phyloP scores from a whole-genome alignment of 2,888 invertebrate genomes.

The Buathra laborator region DNA sequence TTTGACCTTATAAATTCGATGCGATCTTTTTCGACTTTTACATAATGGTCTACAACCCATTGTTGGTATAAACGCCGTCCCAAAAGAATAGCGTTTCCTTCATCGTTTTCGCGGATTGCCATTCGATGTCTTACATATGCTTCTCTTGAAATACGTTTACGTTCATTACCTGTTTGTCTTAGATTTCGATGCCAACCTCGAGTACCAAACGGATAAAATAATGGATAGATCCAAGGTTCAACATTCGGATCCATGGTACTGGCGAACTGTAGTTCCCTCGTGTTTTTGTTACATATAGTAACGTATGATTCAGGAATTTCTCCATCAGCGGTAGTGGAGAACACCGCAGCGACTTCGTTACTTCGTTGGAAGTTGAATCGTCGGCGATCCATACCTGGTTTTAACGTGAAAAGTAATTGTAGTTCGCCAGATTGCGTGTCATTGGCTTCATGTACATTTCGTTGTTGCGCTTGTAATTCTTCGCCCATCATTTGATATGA shows the following conservation, averaged over 20 bases:
- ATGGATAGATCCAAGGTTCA: conserved; percentile 48
- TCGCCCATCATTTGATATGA: conserved; percentile 67
- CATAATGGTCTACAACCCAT: conserved; percentile 72
- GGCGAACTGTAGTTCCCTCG: conserved; percentile 44
- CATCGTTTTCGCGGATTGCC: conserved; percentile 52
- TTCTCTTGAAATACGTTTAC: conserved; percentile 39
- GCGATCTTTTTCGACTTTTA: conserved; percentile 77
- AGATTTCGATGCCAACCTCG: conserved; percentile 51
- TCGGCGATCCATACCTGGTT: conserved; percentile 60
- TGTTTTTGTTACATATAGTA: conserved; percentile 58
- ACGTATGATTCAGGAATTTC: conserved; percentile 60
- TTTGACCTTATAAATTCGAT: conserved; percentile 59
- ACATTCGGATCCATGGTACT: conserved; percentile 56
- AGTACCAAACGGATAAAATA: conserved; percentile 63
- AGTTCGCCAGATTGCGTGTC: conserved; percentile 29
- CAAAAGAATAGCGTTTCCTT: conserved; percentile 35
- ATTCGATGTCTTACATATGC: conserved; percentile 57
- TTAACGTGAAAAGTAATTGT: conserved; percentile 36
- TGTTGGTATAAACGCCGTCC: conserved; percentile 65
- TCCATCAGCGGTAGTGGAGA: conserved; percentile 59
- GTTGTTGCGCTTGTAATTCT: conserved; percentile 45
- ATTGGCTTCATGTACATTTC: not conserved
- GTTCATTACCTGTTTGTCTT: not conserved
- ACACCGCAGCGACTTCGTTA: conserved; percentile 62
- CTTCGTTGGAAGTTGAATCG: conserved; percentile 61